Evolutionary conservation across 2,113 vertebrate genomes (phyloP).

Genomic region (Phainopepla nitens): DNA sequence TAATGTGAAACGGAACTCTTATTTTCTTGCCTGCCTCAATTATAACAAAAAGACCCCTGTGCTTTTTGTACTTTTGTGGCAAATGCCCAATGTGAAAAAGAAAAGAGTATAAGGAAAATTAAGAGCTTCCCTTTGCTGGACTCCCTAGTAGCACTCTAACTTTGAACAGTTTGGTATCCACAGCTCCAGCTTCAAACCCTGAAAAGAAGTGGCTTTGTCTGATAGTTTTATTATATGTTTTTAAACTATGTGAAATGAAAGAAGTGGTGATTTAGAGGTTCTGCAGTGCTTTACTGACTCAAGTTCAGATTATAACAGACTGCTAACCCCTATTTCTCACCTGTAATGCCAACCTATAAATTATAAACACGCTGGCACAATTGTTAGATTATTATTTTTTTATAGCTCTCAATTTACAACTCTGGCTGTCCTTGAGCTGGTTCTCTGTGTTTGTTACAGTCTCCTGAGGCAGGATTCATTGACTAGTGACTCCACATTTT

Average conservation of each 20-base stretch:
- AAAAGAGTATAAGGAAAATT: constrained; percentile 24
- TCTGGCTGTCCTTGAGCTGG: constrained; percentile 67
- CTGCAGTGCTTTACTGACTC: constrained; percentile 51
- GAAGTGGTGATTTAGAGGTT: constrained; percentile 65
- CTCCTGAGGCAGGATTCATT: constrained; percentile 63
- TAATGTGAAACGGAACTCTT: neutral
- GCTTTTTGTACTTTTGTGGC: neutral
- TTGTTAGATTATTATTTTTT: constrained; percentile 71
- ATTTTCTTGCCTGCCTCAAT: neutral
- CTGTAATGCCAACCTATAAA: constrained; percentile 62
- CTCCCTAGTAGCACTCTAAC: neutral
- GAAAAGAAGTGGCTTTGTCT: constrained; percentile 53
- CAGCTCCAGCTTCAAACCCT: constrained; percentile 19
- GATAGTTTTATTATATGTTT: constrained; percentile 66
- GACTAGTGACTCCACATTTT: constrained; percentile 45
- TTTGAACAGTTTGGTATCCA: constrained; percentile 45
- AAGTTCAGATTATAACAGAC: constrained; percentile 63
- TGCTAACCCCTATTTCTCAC: constrained; percentile 67
- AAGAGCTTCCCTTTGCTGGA: constrained; percentile 13
- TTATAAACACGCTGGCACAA: constrained; percentile 63
- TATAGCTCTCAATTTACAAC: constrained; percentile 67
- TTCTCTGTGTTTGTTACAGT: constrained; percentile 46
- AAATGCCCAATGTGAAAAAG: neutral
- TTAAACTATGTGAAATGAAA: constrained; percentile 55
- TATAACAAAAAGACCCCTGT: neutral